phyloP scores from a whole-genome alignment of 1,140 invertebrate species.

The Microplitis demolitor region DNA sequence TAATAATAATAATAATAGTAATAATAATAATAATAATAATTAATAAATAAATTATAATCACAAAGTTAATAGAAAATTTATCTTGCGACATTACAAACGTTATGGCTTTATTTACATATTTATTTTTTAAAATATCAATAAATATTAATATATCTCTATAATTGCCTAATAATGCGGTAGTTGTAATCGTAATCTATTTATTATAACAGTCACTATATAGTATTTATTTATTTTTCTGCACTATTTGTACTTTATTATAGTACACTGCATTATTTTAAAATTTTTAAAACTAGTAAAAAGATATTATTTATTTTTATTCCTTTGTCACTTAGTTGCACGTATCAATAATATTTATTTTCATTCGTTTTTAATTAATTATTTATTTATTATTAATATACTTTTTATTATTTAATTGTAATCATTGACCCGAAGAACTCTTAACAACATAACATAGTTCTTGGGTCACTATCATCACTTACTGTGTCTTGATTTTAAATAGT shows the following conservation, averaged over 20 bases:
- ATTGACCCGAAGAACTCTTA: constrained; percentile 55
- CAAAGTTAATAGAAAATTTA: not conserved
- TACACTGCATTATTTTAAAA: constrained; percentile 40
- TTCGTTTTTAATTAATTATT: constrained; percentile 21
- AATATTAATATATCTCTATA: constrained; percentile 34
- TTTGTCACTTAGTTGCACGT: constrained; percentile 25
- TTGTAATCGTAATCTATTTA: constrained; percentile 49
- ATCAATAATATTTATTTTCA: constrained; percentile 29
- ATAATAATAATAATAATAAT: not conserved
- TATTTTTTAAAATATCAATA: not conserved
- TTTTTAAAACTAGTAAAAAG: constrained; percentile 54
- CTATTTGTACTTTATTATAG: constrained; percentile 56
- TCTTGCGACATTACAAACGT: constrained; percentile 26
- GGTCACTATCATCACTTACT: constrained; percentile 33
- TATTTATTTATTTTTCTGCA: constrained; percentile 30
- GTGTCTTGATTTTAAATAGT: not conserved
- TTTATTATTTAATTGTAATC: constrained; percentile 34
- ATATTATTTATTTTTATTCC: constrained; percentile 34
- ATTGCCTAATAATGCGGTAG: constrained; percentile 48
- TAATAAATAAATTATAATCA: not conserved
- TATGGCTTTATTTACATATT: constrained; percentile 30
- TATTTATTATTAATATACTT: not conserved
- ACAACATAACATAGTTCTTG: constrained; percentile 60
- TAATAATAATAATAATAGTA: not conserved
- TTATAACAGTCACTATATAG: constrained; percentile 58